phyloP scores from a whole-genome alignment of 1,140 invertebrate genomes.

The Apis laboriosa region DNA sequence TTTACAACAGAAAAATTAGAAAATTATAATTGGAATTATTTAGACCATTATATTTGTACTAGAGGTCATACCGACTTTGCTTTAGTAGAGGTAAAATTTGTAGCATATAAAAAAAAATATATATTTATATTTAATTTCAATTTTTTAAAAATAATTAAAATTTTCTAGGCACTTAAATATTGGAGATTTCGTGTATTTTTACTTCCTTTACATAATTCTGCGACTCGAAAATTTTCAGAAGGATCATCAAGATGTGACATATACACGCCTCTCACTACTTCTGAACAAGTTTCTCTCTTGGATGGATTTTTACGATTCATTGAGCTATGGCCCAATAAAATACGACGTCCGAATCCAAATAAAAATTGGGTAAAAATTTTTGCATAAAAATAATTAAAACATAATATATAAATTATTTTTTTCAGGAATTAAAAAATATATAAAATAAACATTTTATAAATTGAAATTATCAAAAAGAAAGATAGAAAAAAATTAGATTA shows the following conservation, averaged over 20 bases:
- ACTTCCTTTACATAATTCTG: conserved; percentile 88
- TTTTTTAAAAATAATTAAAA: conserved; percentile 6
- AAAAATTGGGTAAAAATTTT: conserved; percentile 82
- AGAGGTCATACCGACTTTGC: conserved; percentile 94
- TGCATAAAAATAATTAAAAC: conserved; percentile 26
- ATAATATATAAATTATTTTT: background rate
- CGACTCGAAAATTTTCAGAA: conserved; percentile 87
- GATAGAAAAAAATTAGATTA: background rate
- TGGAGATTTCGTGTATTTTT: conserved; percentile 96
- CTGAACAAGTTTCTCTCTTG: conserved; percentile 85
- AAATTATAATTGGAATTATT: conserved; percentile 98
- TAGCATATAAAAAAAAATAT: background rate
- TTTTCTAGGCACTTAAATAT: conserved; percentile 90
- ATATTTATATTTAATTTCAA: background rate
- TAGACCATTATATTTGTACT: conserved; percentile 98
- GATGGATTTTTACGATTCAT: conserved; percentile 92
- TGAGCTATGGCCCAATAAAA: conserved; percentile 94
- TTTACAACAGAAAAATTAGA: conserved; percentile 97
- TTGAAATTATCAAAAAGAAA: background rate
- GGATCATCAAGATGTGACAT: conserved; percentile 90
- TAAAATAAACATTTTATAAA: background rate
- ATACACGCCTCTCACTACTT: conserved; percentile 84
- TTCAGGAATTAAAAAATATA: background rate
- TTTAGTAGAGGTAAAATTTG: conserved; percentile 87
- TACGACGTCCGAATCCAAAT: conserved; percentile 86